A percentile compares a stretch with the other conserved stretches of the same genome.
Conservation (phyloP, 2,797 vertebrate genomes). For the Heliangelus exortis region DNA sequence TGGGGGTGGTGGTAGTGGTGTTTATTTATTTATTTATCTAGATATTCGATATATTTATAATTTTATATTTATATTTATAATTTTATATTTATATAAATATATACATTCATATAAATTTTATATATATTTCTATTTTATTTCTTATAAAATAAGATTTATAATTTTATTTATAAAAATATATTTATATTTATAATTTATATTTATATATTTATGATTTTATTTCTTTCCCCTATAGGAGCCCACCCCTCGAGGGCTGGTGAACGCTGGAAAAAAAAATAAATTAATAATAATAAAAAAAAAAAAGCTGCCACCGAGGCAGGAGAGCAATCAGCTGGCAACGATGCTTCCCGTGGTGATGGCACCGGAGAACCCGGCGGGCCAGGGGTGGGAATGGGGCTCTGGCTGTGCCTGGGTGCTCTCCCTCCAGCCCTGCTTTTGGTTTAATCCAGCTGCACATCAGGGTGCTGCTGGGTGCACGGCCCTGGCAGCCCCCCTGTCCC, state of each 20-base stretch:
- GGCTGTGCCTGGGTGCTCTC: fast-evolving
- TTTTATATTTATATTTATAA: no score
- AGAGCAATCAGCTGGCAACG: neutral
- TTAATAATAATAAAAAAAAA: no score
- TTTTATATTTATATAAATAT: no score
- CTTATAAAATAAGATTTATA: no score
- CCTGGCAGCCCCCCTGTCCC: fast-evolving
- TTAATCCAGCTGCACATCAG: fast-evolving
- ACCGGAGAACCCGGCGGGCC: neutral
- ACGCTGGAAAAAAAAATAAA: neutral
- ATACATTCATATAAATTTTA: no score
- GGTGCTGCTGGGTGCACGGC: neutral
- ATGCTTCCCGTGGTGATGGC: neutral
- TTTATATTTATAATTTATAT: no score
- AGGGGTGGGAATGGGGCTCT: neutral
- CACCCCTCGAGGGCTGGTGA: neutral
- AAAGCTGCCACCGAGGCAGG: neutral
- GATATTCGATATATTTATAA: no score
- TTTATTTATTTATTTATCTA: neutral
- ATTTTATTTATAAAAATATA: no score
- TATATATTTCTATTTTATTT: no score
- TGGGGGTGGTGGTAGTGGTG: no score
- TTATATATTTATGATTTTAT: neutral
- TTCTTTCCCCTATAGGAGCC: neutral
- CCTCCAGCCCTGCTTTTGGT: neutral